Evolutionary conservation across 2,797 vertebrate species (phyloP).

Genomic region (Sparus aurata): DNA sequence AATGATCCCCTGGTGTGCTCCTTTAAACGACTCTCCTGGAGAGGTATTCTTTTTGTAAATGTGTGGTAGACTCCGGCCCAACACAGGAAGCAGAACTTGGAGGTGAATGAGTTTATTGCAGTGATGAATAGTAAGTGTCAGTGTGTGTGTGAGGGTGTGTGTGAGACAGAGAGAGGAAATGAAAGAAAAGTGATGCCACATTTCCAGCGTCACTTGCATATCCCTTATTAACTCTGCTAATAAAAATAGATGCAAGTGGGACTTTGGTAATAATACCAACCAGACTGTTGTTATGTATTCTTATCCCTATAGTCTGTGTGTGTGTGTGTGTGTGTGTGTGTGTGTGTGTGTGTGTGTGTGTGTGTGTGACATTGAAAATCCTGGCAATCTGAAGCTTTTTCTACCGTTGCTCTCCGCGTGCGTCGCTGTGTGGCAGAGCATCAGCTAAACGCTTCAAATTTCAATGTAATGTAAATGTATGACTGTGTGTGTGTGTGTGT

Average conservation of each 20-base stretch:
- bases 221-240: slow-evolving; percentile 51
- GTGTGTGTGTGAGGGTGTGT: neutral
- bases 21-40: neutral
- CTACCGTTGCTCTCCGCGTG: slow-evolving; percentile 19
- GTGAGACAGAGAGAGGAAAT: slow-evolving; percentile 14
- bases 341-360: slow-evolving; percentile 20
- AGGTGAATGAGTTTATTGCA: neutral
- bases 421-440: slow-evolving; percentile 19
- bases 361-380: slow-evolving; percentile 6
- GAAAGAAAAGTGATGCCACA: slow-evolving; percentile 36
- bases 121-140: neutral
- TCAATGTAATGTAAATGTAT: slow-evolving; percentile 36
- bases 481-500: slow-evolving; percentile 12
- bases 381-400: slow-evolving; percentile 28
- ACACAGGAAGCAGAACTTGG: neutral
- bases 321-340: slow-evolving; percentile 27
- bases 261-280: slow-evolving; percentile 47
- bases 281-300: slow-evolving; percentile 30
- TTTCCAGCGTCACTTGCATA: slow-evolving; percentile 23
- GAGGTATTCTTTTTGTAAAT: neutral
- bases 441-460: slow-evolving; percentile 39
- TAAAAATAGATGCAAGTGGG: slow-evolving; percentile 64
- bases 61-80: neutral
- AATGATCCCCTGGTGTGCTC: neutral
- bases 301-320: neutral